phyloP scores from a whole-genome alignment of 2,113 vertebrate species.

The Bubo bubo region DNA sequence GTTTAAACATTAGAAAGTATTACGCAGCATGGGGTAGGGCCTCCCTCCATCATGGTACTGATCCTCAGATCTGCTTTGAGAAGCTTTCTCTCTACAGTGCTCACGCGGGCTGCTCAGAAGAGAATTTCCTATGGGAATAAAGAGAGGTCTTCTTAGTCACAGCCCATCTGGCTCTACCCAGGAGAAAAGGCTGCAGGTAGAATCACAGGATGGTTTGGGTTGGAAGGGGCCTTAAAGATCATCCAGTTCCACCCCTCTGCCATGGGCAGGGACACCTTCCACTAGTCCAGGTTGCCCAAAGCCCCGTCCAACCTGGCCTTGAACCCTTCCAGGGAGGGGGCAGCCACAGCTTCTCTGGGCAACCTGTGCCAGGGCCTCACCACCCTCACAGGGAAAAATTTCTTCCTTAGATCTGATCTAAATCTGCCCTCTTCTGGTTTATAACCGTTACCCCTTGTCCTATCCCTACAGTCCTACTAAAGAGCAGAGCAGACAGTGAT shows the following conservation, averaged over 20 bases:
- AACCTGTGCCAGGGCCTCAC: accelerated
- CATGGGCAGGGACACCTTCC: neutral
- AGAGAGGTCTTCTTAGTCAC: neutral
- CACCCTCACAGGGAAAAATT: accelerated
- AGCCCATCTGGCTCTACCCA: neutral
- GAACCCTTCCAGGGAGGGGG: neutral
- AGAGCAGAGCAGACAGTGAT: neutral
- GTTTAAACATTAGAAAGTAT: neutral
- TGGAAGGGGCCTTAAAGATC: neutral
- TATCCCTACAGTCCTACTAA: neutral
- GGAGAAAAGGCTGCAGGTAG: neutral
- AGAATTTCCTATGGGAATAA: neutral
- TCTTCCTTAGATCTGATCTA: neutral
- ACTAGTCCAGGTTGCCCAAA: accelerated
- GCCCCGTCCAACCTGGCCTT: accelerated
- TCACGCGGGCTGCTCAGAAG: neutral
- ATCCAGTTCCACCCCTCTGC: accelerated
- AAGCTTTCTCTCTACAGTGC: neutral
- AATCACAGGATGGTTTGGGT: neutral
- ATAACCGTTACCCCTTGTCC: neutral
- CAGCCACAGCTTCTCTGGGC: neutral
- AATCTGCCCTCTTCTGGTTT: neutral
- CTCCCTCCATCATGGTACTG: neutral
- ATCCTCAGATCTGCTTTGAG: neutral
- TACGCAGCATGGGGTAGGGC: too few species aligned